phyloP scores from a whole-genome alignment of 2,113 vertebrate species.

The Amazona guildingii region DNA sequence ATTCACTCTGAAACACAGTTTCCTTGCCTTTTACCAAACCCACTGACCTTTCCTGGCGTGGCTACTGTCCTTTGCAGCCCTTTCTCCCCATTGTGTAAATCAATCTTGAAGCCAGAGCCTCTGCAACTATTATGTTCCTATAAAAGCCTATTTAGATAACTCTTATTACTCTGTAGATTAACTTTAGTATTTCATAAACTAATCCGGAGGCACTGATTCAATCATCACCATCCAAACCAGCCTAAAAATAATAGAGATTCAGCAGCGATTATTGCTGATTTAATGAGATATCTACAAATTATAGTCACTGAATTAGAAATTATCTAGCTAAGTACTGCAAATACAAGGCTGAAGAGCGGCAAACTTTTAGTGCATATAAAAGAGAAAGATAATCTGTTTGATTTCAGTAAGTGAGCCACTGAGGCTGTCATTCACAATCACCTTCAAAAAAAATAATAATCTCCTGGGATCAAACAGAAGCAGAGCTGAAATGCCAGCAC shows the following conservation, averaged over 20 bases:
- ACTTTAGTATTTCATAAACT: neutral
- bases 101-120: neutral
- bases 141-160: neutral
- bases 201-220: neutral
- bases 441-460: neutral
- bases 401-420: neutral
- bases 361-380: neutral
- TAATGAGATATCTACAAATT: constrained; percentile 7
- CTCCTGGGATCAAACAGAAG: neutral
- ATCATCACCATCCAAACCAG: neutral
- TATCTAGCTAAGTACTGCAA: neutral
- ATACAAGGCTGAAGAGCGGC: neutral
- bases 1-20: neutral
- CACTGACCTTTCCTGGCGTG: neutral
- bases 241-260: neutral
- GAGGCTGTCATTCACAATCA: neutral
- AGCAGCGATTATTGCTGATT: neutral
- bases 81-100: neutral
- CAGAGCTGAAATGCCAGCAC: neutral
- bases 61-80: neutral
- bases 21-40: neutral
- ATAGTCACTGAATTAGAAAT: neutral
- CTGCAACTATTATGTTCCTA: neutral
- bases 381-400: neutral
- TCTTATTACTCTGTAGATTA: neutral